Evolutionary conservation across 2,888 invertebrate species (phyloP), one percentile per base, ranked within the genome.

Genomic region (Tetragnatha montana): DNA sequence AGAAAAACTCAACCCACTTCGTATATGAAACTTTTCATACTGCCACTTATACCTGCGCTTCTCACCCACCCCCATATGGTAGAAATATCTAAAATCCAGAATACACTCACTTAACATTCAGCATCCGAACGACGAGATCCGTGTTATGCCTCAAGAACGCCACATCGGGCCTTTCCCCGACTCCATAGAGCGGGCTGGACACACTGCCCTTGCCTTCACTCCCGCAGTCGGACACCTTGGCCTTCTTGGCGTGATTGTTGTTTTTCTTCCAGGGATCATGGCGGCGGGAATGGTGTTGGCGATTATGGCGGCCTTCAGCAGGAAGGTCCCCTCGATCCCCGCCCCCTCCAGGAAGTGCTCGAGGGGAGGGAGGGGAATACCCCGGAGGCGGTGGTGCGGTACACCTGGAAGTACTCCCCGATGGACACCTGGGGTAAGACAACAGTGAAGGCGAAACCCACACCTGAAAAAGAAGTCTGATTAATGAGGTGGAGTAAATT

Each of bases 391-490:
- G 90, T 90, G 8, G 90, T 91, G 7, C 87, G 74, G 69, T 90
- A 89, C 79, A 91, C 87, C 4, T 84, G 71, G 74, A 92, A 92
- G 80, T 92, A 91, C 81, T 92, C 91, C n/a, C 87, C 91, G 6
- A 90, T 90, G 7, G 83, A 70, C 0, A 86, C 90, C 79, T 87
- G 87, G 12, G 86, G 86, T 0, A 90, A 51, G 47, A 87, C 83
- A 6, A 87, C 86, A 21, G 81, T 78, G 21, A 90, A 75, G 0
- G 90, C 82, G 14, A 82, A 78, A 6, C 79, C 90, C 6, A 87
- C 6, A 47, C 90, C 90, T 90, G 51, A 4, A 79, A 79, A 0
- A 19, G 22, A 51, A 1, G n/a, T n/a, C n/a, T n/a, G n/a, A n/a
- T n/a, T n/a, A n/a, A n/a, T n/a, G n/a, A n/a, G n/a, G n/a, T n/a